Evolutionary conservation across 2,888 invertebrate species (phyloP), one percentile per base, ranked within the genome.

Genomic region (Pocota personata): DNA sequence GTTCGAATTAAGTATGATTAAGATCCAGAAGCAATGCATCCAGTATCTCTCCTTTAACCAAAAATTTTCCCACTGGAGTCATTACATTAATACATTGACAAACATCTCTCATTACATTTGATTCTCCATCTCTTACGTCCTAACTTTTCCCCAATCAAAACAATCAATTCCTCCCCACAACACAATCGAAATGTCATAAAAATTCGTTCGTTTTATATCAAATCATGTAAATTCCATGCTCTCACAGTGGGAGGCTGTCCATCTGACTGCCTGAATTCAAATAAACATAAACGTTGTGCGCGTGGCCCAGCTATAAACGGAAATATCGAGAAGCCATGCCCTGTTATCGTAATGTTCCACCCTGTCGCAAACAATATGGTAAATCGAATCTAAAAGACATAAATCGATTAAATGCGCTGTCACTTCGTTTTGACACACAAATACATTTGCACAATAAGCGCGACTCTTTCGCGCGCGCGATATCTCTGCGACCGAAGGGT

Each of bases 391-490:
- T 58, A 89, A 88, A 89, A 88, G 80, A 84, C 87, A 89, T 91
- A 90, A 89, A 91, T 91, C 90, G 91, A 91, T 91, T 90, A 91
- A 90, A 90, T 88, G 89, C 88, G 88, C 91, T 91, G 91, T 90
- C 90, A 90, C 89, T 89, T 90, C 89, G 88, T 90, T 90, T 91
- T 91, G 90, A 90, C 89, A 91, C 89, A 88, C 89, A 89, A 72
- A 87, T 72, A 67, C 40, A 52, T 52, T 43, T 30, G 46, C 14
- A 66, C 57, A 73, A 55, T 62, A 67, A 67, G 37, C 48, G 76
- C 62, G 60, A 80, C 52, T 60, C 67, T 43, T 60, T 77, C 71
- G 57, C 77, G 71, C 60, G 14, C 62, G 32, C 32, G 32, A 7
- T 30, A 30, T 30, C n/a, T n/a, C n/a, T n/a, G n/a, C n/a, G n/a